Conservation (phyloP, 2,888 invertebrate genomes). For the Lissocephala sabroskyi region DNA sequence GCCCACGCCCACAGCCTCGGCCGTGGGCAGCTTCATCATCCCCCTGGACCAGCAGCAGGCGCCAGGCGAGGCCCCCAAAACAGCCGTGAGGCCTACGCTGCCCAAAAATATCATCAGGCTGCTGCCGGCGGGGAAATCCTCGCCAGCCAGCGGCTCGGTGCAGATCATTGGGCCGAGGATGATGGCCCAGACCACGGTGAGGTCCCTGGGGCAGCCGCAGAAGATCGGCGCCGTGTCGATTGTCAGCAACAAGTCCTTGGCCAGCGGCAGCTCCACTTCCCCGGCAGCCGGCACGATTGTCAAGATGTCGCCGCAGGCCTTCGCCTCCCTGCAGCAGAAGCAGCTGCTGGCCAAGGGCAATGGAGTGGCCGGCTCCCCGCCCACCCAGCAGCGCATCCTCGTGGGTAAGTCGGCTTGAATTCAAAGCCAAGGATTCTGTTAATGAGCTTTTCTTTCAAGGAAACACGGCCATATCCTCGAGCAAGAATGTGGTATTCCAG, state of each 20-base stretch:
- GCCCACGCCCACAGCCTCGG: background rate
- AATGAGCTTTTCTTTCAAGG: no score
- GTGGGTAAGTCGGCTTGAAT: conserved; percentile 67
- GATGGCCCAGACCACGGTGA: conserved; percentile 45
- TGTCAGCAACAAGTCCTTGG: conserved; percentile 29
- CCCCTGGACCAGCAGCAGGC: conserved; percentile 20
- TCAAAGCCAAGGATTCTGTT: no score
- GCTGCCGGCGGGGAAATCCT: conserved; percentile 30
- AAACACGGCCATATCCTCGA: conserved; percentile 55
- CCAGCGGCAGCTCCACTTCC: conserved; percentile 1
- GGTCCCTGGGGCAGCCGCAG: conserved; percentile 43
- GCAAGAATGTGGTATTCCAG: conserved; percentile 52
- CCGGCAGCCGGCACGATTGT: conserved; percentile 54
- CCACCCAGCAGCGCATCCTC: conserved; percentile 52
- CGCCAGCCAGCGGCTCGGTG: conserved; percentile 23
- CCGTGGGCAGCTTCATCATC: conserved; percentile 29
- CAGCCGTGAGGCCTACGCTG: conserved; percentile 30
- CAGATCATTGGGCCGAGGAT: conserved; percentile 57
- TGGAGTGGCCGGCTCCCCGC: conserved; percentile 23
- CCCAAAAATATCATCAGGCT: conserved; percentile 61
- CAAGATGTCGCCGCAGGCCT: conserved; percentile 68
- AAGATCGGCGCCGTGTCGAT: conserved; percentile 50
- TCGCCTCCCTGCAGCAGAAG: conserved; percentile 69
- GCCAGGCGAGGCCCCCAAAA: background rate
- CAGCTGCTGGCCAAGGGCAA: conserved; percentile 57